Evolutionary conservation across 2,888 invertebrate species (phyloP).

Genomic region (Drosophila nigricruria): DNA sequence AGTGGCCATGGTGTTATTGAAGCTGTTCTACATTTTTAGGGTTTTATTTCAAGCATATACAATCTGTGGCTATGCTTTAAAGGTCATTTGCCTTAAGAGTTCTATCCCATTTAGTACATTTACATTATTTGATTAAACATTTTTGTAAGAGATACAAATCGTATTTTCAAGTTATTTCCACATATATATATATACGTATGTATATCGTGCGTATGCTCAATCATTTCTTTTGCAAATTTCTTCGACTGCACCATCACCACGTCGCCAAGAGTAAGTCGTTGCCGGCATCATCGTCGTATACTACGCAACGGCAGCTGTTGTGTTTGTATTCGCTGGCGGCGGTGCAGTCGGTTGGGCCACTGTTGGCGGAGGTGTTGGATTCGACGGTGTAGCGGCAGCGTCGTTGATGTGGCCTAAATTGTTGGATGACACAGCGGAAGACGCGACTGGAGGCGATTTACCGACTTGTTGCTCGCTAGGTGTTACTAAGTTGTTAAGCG

Average conservation of each 20-base stretch:
- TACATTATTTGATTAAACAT: constrained; percentile 58
- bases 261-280: constrained; percentile 70
- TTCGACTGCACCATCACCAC: constrained; percentile 47
- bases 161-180: constrained; percentile 14
- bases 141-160: constrained; percentile 20
- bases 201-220: constrained; percentile 17
- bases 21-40: constrained; percentile 38
- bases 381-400: constrained; percentile 38
- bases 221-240: constrained; percentile 38
- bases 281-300: constrained; percentile 83
- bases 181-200: constrained; percentile 13
- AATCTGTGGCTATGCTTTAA: constrained; percentile 40
- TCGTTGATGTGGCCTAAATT: constrained; percentile 48
- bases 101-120: constrained; percentile 51
- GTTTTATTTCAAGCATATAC: constrained; percentile 46
- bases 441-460: constrained; percentile 40
- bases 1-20: constrained; percentile 21
- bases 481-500: constrained; percentile 40
- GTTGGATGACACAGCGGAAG: constrained; percentile 33
- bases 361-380: constrained; percentile 61
- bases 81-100: constrained; percentile 33
- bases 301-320: constrained; percentile 85
- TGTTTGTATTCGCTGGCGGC: constrained; percentile 75
- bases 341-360: constrained; percentile 70
- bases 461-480: constrained; percentile 58